Percentiles rank a stretch among this genome's conserved stretches.
These are phyloP conservation scores for Stichopus horrens DNA, from an alignment of 53 echinoderm and acorn worm genomes.

Conservation along the genomic window DNA sequence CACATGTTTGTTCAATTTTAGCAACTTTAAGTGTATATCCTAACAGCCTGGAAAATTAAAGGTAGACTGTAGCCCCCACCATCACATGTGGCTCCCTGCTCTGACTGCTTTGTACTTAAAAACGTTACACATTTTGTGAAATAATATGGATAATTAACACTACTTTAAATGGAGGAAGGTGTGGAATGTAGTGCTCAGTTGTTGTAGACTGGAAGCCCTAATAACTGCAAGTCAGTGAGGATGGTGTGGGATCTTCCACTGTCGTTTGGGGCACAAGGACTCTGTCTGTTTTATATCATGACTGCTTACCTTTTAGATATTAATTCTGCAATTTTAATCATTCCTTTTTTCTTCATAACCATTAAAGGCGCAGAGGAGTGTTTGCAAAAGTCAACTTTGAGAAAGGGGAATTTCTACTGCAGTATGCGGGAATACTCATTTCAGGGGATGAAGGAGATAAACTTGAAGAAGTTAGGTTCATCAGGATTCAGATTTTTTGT, in stretches of 20 bases:
- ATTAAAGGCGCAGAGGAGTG: slow-evolving; percentile 15
- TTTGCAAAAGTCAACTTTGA: slow-evolving; percentile 17
- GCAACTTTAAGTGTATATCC: too few species aligned
- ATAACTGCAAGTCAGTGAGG: background rate
- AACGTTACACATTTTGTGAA: too few species aligned
- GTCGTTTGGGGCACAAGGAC: background rate
- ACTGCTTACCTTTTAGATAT: background rate
- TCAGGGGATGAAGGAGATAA: slow-evolving; percentile 22
- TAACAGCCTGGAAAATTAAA: too few species aligned
- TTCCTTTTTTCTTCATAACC: background rate
- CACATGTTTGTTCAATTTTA: too few species aligned
- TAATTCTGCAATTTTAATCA: background rate
- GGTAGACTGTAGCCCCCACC: too few species aligned
- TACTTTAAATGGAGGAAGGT: background rate
- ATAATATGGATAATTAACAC: too few species aligned
- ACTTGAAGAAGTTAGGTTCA: slow-evolving; percentile 6
- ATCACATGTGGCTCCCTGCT: too few species aligned
- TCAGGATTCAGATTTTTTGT: slow-evolving; percentile 19
- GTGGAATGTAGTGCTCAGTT: background rate
- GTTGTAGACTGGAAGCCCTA: background rate
- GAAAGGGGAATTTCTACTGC: slow-evolving; percentile 26
- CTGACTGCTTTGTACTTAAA: too few species aligned
- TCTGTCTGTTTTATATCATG: background rate
- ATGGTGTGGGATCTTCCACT: background rate
- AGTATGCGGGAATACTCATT: slow-evolving; percentile 7